phyloP scores from a whole-genome alignment of 2,888 invertebrate genomes.

The Dasysyrphus albostriatus region DNA sequence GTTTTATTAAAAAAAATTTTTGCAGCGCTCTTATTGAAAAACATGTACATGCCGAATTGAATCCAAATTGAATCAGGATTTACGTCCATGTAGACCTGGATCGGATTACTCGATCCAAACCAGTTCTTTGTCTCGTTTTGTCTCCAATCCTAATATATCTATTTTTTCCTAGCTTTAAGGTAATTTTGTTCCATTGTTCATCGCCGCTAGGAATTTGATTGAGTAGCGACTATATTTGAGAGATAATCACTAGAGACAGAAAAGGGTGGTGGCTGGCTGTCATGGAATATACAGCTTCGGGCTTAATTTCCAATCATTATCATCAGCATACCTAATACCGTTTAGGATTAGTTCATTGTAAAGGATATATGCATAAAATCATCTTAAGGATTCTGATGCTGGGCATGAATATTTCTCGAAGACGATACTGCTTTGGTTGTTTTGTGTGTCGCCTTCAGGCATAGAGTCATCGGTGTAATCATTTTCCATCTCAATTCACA shows the following conservation, averaged over 20 bases:
- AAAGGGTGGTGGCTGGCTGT: neutral
- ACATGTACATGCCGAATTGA: too few relatives aligned
- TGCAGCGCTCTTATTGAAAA: too few relatives aligned
- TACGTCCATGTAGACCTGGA: too few relatives aligned
- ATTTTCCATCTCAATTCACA: constrained; percentile 73
- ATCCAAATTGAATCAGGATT: too few relatives aligned
- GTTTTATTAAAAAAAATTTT: too few relatives aligned
- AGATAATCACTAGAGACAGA: constrained; percentile 41
- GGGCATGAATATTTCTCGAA: constrained; percentile 35
- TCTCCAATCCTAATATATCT: too few relatives aligned
- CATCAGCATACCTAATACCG: constrained; percentile 64
- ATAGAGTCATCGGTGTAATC: constrained; percentile 44
- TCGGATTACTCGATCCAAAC: too few relatives aligned
- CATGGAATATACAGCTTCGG: constrained; percentile 41
- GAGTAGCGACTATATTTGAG: constrained; percentile 34
- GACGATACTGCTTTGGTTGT: constrained; percentile 18
- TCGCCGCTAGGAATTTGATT: constrained; percentile 38
- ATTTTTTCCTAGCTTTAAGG: neutral
- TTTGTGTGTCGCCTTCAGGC: constrained; percentile 26
- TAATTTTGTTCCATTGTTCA: neutral
- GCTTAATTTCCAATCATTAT: constrained; percentile 73
- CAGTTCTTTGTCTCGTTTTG: too few relatives aligned
- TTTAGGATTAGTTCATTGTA: constrained; percentile 69
- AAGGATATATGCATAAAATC: constrained; percentile 59
- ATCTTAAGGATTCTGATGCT: constrained; percentile 63